Base-by-base conservation (phyloP, 2,797 vertebrate genomes). In the Danionella dracula region DNA sequence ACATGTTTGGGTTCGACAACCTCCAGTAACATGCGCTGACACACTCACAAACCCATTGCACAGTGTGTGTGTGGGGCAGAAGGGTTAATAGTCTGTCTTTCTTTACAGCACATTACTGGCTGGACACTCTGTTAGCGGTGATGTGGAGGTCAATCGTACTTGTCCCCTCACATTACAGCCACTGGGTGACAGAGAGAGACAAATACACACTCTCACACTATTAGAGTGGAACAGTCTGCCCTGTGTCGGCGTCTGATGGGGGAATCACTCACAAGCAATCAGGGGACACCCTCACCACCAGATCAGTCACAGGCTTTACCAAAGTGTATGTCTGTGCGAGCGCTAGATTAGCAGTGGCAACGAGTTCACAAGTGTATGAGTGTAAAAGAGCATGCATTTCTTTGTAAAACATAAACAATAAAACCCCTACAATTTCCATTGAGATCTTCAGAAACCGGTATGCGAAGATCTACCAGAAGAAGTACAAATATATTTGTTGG, bases 21-120 rank as follows among this genome's bases (percentile, higher is more conserved):
- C 59, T 51, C 41, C 61, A 49, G 64, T 65, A 23, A 51, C 27
- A 63, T 49, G 54, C 61, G 58, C 70, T 61, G 66, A 38, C 44
- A 44, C 35, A 27, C 15, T 35, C 21, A 40, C 20, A 44, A 53
- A 10, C 60, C 48, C 21, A 63, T 42, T 32, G 48, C 45, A 45
- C 29, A 4, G 68, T 44, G 67, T 56, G 44, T n/a, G n/a, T 40
- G 34, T 21, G 49, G 46, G 84, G 77, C 77, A 80, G 68, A 70
- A 77, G 82, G 87, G 87, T 88, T 90, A 90, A 89, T 86, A 86
- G 86, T 83, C 76, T 70, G 74, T 84, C 85, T 84, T 79, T 84
- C 83, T 84, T 83, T 85, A 83, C 69, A 42, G 78, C 76, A 78
- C 37, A 75, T 87, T 83, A 87, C 84, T 80, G 80, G 54, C 79